Base-by-base conservation (phyloP, 2,888 invertebrate species). In the Spilosoma lubricipeda region DNA sequence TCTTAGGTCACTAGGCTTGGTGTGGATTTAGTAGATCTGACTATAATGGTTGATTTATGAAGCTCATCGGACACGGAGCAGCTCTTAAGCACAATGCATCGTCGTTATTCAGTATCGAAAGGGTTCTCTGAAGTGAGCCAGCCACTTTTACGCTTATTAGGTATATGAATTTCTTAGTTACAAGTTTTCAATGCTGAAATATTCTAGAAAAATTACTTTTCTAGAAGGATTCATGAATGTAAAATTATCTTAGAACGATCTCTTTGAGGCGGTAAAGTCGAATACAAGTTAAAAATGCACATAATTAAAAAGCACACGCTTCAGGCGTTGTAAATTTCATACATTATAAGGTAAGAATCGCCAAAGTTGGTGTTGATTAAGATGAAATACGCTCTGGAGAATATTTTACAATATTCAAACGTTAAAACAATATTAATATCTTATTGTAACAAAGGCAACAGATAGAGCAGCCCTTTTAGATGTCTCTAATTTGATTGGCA, bases 51-150 rank as follows among this genome's bases (percentile, higher is more conserved):
- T 78, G 82, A 71, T 80, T 87, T 84, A 82, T 82, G 81, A 82
- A 86, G 88, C 91, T 89, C 90, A 88, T 90, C 85, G 87, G 87
- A 90, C 90, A 90, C 89, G 90, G 82, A 89, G 86, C 87, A 79
- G 85, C 89, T 87, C 90, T 92, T 85, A 80, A 87, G 85, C 81
- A 88, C 87, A 91, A 90, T 89, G 89, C 90, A 89, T 87, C 83
- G 82, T 82, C 85, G 82, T 85, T 87, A 87, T 86, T 86, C 83
- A 82, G 82, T 87, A 87, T 87, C 82, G 75, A 85, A 84, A 81
- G 79, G 73, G 79, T 69, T 72, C 71, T 81, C 75, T 45, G 66
- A 80, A 77, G 72, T 65, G 75, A 78, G 76, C 65, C 67, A 75
- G 81, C 77, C 79, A 82, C 80, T 88, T 82, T 79, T 63, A 77